phyloP scores from a whole-genome alignment of 2,797 vertebrate genomes.

The Rhinichthys osculus region DNA sequence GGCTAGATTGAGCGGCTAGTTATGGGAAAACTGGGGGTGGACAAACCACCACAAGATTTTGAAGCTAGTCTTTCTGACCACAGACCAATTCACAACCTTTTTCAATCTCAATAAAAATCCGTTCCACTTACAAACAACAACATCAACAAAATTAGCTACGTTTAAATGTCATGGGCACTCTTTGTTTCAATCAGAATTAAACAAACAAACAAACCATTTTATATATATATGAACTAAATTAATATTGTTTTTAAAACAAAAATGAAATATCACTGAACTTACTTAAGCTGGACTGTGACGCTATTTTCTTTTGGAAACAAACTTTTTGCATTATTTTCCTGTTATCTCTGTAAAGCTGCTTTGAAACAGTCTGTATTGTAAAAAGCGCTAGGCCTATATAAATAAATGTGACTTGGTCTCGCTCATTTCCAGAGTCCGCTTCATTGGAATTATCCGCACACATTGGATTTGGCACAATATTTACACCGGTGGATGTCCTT shows the following conservation, averaged over 20 bases:
- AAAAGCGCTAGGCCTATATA: too few species aligned
- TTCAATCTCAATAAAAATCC: neutral
- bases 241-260: too few species aligned
- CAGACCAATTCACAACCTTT: neutral
- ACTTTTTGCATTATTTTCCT: too few species aligned
- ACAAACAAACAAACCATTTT: too few species aligned
- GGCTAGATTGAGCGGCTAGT: conserved; percentile 9
- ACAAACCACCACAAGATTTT: neutral
- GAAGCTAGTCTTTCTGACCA: conserved; percentile 21
- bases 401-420: neutral
- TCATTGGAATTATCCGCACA: neutral
- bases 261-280: too few species aligned
- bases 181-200: neutral
- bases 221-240: too few species aligned
- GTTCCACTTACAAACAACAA: neutral
- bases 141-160: neutral
- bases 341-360: too few species aligned
- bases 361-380: too few species aligned
- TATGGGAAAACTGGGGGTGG: conserved; percentile 58
- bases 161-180: neutral
- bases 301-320: too few species aligned
- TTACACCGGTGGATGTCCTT: neutral
- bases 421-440: neutral
- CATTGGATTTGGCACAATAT: neutral
- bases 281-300: too few species aligned